These are phyloP conservation scores for Spondyliosoma cantharus DNA, from an alignment of 2,797 vertebrate genomes.

Conservation along the genomic window DNA sequence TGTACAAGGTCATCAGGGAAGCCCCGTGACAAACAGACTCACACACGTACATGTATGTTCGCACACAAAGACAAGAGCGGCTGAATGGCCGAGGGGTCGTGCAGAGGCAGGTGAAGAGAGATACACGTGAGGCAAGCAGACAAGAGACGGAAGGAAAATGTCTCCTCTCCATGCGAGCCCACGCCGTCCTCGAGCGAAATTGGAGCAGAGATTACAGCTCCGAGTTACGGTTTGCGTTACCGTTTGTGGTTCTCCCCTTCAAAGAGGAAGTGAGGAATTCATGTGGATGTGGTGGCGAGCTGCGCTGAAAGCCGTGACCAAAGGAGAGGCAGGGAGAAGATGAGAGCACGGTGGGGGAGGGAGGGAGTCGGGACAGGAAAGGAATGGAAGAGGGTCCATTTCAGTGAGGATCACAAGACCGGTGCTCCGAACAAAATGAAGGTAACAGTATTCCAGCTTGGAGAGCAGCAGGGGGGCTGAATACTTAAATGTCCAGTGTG, in stretches of 20 bases:
- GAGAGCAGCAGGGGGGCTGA: background rate
- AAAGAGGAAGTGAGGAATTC: slow-evolving; percentile 67
- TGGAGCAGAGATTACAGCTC: slow-evolving; percentile 52
- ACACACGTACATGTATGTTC: slow-evolving; percentile 24
- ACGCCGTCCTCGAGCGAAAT: slow-evolving; percentile 52
- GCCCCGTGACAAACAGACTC: slow-evolving; percentile 69
- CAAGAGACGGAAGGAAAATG: slow-evolving; percentile 18
- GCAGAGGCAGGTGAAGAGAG: background rate
- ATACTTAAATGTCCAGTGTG: background rate
- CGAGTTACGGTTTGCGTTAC: slow-evolving; percentile 59
- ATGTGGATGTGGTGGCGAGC: slow-evolving; percentile 48
- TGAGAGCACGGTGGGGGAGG: slow-evolving; percentile 41
- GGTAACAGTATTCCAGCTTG: background rate
- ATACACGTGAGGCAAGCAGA: slow-evolving; percentile 24
- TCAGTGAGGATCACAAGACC: slow-evolving; percentile 34
- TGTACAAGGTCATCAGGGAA: slow-evolving; percentile 84
- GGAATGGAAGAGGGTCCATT: slow-evolving; percentile 39
- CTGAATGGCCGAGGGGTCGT: background rate
- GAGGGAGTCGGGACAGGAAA: slow-evolving; percentile 11
- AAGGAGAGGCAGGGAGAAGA: slow-evolving; percentile 57
- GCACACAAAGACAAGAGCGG: background rate
- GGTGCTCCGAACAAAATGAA: slow-evolving; percentile 1
- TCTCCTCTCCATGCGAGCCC: slow-evolving; percentile 26
- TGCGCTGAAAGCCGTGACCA: slow-evolving; percentile 56
- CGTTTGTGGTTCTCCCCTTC: slow-evolving; percentile 62